Evolutionary conservation across 2,113 vertebrate genomes (phyloP), one percentile per base, ranked within the genome.

Genomic region (Coryphaenoides rupestris): DNA sequence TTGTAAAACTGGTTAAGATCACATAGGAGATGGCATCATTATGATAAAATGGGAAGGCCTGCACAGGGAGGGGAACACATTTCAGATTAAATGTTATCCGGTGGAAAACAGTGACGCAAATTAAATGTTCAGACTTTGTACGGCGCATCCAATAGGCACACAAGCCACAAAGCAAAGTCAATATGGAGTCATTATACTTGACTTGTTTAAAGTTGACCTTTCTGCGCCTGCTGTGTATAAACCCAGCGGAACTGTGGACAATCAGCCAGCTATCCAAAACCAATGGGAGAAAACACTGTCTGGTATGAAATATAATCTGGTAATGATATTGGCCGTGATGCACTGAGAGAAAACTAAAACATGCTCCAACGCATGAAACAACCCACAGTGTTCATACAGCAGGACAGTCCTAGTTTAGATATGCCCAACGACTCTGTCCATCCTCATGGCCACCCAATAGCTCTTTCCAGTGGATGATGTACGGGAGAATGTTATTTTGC

Each of bases 1-100:
- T 90, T 82, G 91, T 63, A 76, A 82, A 91, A 91, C 86, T 88
- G 89, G 88, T 89, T 84, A 81, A 68, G 79, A 88, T 87, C 84
- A 86, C 87, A 79, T 69, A 24, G 69, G 77, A 83, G 90, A 92
- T 82, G 80, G 74, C 62, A 89, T 83, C 79, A 74, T 68, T 50
- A 86, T 88, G 88, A 90, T 80, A 68, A 83, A 85, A 86, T 53
- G 82, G 54, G 19, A 53, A 15, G 68, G 19, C 65, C 62, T 69
- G 59, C 46, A 62, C 67, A 65, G 1, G 19, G 24, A 66, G 64
- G 1, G 19, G 23, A 73, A 70, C 72, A 77, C 62, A 72, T 73
- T 56, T 73, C 62, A 56, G 21, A 56, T 75, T 65, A 83, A 79
- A 84, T 83, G 78, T 69, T 77, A 80, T 68, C 65, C 49, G 47